Base-by-base conservation (phyloP, 1,140 invertebrate species). In the Hycleus cichorii region DNA sequence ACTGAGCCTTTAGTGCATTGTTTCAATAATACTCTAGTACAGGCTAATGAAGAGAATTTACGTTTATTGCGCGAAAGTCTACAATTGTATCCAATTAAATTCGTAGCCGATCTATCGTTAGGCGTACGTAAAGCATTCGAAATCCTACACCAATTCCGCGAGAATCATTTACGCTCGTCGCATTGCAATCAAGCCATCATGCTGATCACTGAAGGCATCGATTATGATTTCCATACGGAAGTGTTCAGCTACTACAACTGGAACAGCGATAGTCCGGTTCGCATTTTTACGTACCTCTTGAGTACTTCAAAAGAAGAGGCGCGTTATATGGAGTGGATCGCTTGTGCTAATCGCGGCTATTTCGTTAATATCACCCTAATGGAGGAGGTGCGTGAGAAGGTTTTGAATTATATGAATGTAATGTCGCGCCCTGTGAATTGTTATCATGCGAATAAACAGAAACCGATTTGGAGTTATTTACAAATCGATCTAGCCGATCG, bases 271-370 rank as follows among this genome's bases (percentile, higher is more conserved):
- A 89, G 84, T 74, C 85, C 91, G 59, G 91, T 97, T 8, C 81
- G 97, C 64, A 87, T 99, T 58, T 99, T 99, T 76, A 97, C 97
- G 26, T 99, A 97, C 81, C 80, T 98, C 58, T 93, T 99, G 75
- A 95, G 95, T 47, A 83, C 91, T 70, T 94, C 98, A 78, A 83
- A 88, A 63, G 75, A 83, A 5, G 88, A 90, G 74, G 84, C 87
- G 12, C 78, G 83, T 64, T 82, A 97, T 69, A 89, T 97, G 60
- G 88, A 91, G 70, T 96, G 91, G 90, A 98, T 99, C 88, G 95
- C 96, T 43, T 98, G 96, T 76, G 86, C 86, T 3, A 98, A 98
- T 77, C 83, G 84, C 78, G 89, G 88, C 83, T 72, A 66, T 18
- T 57, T 42, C 11, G 92, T 93, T 38, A 94, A 97, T 72, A 84